Base-by-base conservation (phyloP, 2,113 vertebrate species). In the Pleuronectes platessa region DNA sequence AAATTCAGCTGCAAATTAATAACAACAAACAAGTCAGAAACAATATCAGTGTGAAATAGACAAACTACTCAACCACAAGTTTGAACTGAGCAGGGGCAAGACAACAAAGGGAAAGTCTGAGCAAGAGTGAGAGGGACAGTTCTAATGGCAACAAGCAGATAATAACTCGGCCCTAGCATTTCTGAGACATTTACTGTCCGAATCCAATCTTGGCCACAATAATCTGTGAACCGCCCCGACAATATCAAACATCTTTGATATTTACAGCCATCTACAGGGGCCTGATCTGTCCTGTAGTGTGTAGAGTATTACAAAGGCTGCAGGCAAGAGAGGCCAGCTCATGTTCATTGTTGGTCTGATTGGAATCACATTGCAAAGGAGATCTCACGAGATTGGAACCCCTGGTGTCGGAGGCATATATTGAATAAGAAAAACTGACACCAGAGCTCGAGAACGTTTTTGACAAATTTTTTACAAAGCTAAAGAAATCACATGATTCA, bases 181-280 rank as follows among this genome's bases (percentile, higher is more conserved):
- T 85, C 26, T 13, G 63, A 81, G 75, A 83, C 86, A 83, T 88
- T 89, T 85, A 73, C 72, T 69, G 69, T 75, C 49, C 77, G 74
- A 67, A 89, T 89, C 73, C 60, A 24, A 78, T 86, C 82, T 59
- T 59, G 76, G 73, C 37, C 62, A 59, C 79, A 68, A 69, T 74
- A 79, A 76, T 77, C 51, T 3, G 0, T 8, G 5, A 56, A 53
- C 24, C 0, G 7, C 61, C 7, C 23, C 0, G 23, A 79, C 74
- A 85, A 88, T 85, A 75, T 79, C 76, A 79, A 85, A 82, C 83
- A 68, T 35, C 40, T 45, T 49, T 85, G 87, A 84, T 86, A 81
- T 86, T 85, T 81, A 27, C 69, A 54, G 56, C 56, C 71, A 56
- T 74, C 77, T 37, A 15, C 51, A 3, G 71, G 74, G 85, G 77